Evolutionary conservation across 2,113 vertebrate species (phyloP).

Genomic region (Brachirus orientalis): DNA sequence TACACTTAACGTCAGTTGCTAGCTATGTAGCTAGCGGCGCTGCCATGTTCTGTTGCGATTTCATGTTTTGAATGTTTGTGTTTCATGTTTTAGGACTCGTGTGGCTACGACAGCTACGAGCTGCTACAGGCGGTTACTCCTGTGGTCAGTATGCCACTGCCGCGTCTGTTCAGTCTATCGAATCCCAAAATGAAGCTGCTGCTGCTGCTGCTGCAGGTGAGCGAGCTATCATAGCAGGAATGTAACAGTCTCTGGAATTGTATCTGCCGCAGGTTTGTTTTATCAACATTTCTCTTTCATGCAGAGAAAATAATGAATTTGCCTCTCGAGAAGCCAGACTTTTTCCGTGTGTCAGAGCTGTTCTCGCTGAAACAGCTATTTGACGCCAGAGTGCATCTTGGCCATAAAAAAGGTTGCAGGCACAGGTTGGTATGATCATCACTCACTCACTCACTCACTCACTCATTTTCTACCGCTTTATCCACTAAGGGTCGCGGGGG

Average conservation of each 20-base stretch:
- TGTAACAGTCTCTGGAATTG: neutral
- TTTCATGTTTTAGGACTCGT: slow-evolving; percentile 52
- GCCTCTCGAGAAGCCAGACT: slow-evolving; percentile 87
- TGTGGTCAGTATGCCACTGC: slow-evolving; percentile 46
- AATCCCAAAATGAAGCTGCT: slow-evolving; percentile 8
- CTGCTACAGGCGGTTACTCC: slow-evolving; percentile 15
- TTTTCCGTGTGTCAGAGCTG: slow-evolving; percentile 90
- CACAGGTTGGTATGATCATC: slow-evolving; percentile 83
- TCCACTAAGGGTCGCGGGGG: no score
- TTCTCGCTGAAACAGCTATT: slow-evolving; percentile 89
- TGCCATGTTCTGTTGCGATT: neutral
- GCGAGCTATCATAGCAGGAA: slow-evolving; percentile 32
- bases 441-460: no score
- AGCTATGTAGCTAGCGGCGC: neutral
- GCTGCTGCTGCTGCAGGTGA: no score
- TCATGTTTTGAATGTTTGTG: neutral
- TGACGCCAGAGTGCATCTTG: slow-evolving; percentile 91
- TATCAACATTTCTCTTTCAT: slow-evolving; percentile 10
- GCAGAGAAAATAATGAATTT: slow-evolving; percentile 71
- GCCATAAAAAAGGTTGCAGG: slow-evolving; percentile 92
- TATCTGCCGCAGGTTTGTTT: neutral
- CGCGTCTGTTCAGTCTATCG: slow-evolving; percentile 29
- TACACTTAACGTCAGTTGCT: slow-evolving; percentile 2
- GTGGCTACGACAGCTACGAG: slow-evolving; percentile 47
- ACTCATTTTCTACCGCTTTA: no score